phyloP scores from a whole-genome alignment of 1,140 invertebrate genomes.

The Euura lappo region DNA sequence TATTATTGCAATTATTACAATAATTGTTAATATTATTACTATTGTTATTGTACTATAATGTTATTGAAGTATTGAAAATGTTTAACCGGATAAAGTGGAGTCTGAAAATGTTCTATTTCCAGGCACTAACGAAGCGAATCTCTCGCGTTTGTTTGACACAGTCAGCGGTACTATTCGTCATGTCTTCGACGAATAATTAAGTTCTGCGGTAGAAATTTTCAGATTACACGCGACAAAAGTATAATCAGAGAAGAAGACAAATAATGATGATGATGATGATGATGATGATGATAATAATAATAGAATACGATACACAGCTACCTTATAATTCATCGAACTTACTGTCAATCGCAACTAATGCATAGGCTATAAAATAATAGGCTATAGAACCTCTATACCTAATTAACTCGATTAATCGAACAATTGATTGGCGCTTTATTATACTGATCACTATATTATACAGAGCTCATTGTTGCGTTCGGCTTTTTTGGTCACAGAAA shows the following conservation, averaged over 20 bases:
- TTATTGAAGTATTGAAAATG: constrained; percentile 3
- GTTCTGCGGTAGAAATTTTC: neutral
- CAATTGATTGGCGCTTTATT: neutral
- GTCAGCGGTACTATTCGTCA: neutral
- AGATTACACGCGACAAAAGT: neutral
- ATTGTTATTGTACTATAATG: constrained; percentile 2
- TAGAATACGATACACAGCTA: neutral
- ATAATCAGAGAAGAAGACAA: neutral
- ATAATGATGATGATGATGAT: no score
- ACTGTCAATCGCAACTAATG: neutral
- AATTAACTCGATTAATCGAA: neutral
- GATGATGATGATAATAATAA: no score
- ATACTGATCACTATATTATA: constrained; percentile 8
- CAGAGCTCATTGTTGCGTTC: constrained; percentile 50
- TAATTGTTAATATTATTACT: constrained; percentile 5
- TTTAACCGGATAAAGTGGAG: neutral
- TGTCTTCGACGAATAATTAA: neutral
- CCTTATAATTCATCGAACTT: neutral
- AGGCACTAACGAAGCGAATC: neutral
- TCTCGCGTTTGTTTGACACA: neutral
- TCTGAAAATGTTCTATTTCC: neutral
- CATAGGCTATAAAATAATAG: neutral
- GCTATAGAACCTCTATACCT: neutral
- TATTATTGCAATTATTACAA: constrained; percentile 6
- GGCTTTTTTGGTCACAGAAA: constrained; percentile 59